Percentiles rank a stretch among this genome's conserved stretches.
Evolutionary conservation across 2,888 invertebrate genomes (phyloP).

Genomic region (Phasia obesa): DNA sequence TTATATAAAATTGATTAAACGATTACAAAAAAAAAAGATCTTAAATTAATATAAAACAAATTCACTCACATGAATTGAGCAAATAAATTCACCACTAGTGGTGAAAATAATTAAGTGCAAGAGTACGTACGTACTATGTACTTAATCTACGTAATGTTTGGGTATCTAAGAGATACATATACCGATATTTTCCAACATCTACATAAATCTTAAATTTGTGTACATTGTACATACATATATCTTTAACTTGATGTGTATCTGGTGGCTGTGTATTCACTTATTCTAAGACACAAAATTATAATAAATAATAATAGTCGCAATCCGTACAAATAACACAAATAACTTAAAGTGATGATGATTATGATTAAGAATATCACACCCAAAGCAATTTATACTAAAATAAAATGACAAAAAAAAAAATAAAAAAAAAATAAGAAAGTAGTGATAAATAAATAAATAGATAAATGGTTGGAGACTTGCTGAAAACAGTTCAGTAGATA

Average conservation of each 20-base stretch:
- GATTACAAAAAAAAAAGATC: neutral
- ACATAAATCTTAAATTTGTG: neutral
- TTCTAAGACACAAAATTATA: constrained; percentile 36
- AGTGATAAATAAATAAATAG: constrained; percentile 33
- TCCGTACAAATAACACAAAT: constrained; percentile 19
- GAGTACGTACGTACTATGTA: neutral
- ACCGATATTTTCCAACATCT: neutral
- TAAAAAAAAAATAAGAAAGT: neutral
- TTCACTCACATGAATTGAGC: neutral
- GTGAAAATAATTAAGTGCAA: neutral
- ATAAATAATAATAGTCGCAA: constrained; percentile 15
- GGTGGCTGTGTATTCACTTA: neutral
- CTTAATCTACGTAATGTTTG: neutral
- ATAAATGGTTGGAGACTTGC: neutral
- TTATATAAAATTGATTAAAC: no score
- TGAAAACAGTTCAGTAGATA: neutral
- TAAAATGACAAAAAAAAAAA: constrained; percentile 12
- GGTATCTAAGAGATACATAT: constrained; percentile 13
- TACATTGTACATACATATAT: neutral
- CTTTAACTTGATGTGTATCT: neutral
- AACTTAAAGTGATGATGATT: constrained; percentile 37
- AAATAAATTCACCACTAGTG: constrained; percentile 47
- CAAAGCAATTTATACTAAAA: constrained; percentile 66
- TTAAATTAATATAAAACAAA: constrained; percentile 21
- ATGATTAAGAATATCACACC: constrained; percentile 65